Base-by-base conservation (phyloP, 2,113 vertebrate genomes). In the Vimba vimba region DNA sequence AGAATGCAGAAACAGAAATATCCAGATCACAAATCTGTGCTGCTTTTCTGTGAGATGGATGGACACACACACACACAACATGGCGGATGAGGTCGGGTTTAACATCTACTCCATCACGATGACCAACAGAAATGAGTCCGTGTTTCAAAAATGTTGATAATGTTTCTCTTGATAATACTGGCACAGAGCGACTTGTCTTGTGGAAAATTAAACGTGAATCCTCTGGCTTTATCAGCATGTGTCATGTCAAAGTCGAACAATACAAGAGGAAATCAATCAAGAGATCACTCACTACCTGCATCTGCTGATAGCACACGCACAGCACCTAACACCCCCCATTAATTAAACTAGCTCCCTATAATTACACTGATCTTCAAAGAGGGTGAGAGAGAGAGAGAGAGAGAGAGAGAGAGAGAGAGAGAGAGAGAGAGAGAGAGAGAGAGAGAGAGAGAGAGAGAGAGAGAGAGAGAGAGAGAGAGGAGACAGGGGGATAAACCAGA, bases 291-390 rank as follows among this genome's bases (percentile, higher is more conserved):
- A 69, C 89, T 73, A 73, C 81, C 66, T 83, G 50, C 62, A 50
- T 68, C 62, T 52, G 45, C 79, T 77, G 25, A 55, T 55, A 79
- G 85, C 84, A 79, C 89, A 87, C 73, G 66, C 62, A 66, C 87
- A 83, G 43, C 66, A 81, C 85, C 87, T 66, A 86, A 90, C 71
- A 85, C 76, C 60, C 66, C 69, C 69, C 57, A 68, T 39, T 88
- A 86, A 86, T 88, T 88, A 88, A 84, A 88, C 52, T 15, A 57
- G 81, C 30, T 69, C 55, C 47, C 79, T 83, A 79, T 88, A 84
- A 88, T 88, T 86, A 86, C 64, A 73, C 68, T 59, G 66, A 83
- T 71, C 80, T 82, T 82, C 80, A 71, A 71, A 68, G 27, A 71
- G 39, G 21, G 43, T 8, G 79, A 66, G 0, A 50, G 8, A 82